Evolutionary conservation across 2,797 vertebrate species (phyloP), one percentile per base, ranked within the genome.

Genomic region (Crenuchus spilurus): DNA sequence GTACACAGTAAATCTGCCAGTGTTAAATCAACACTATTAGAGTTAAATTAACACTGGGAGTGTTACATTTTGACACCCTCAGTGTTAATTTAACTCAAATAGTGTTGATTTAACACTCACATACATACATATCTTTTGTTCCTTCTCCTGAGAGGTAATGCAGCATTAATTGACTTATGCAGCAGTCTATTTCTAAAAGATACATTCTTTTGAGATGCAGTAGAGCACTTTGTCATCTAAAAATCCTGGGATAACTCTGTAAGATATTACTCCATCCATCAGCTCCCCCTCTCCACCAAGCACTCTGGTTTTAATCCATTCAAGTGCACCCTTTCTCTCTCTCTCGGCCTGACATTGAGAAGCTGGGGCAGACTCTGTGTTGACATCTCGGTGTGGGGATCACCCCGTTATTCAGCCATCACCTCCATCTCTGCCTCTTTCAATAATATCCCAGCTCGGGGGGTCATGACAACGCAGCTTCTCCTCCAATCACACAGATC

Each of bases 221-320:
- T 39, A 42, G 76, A 70, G 42, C 52, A 44, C 41, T 70, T 44
- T 51, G 65, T 31, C 42, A 66, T 77, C 62, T 58, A 83, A 81
- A 87, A 90, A 88, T 82, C 80, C 70, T 70, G 61, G 74, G 68
- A 82, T 79, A 82, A 79, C 79, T 80, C 81, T 87, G 85, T 87
- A 83, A 87, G 87, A 88, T 85, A 79, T 85, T 87, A 88, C 82
- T 87, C 84, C 87, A 89, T 88, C 89, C 88, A 86, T 92, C 91
- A 91, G 87, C 90, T 82, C 85, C 88, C 84, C 76, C 84, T 87
- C 82, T 87, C 87, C 88, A 84, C 79, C 13, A 82, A 80, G 84
- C 87, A 79, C 87, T 87, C 85, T 87, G 87, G 87, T 84, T 90
- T 91, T 92, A 92, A 93, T 92, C 90, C 90, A 84, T 88, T 91